Evolutionary conservation across 1,140 invertebrate genomes (phyloP).

Genomic region (Caenorhabditis elegans): WBcel235 BX284602.5:11620001-11620500

Average conservation of each 20-base stretch:
- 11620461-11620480: slow-evolving; percentile 3
- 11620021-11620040: slow-evolving; percentile 6
- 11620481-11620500: slow-evolving; percentile 10
- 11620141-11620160: neutral
- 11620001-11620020: slow-evolving; percentile 26
- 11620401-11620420: slow-evolving; percentile 8
- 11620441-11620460: slow-evolving; percentile 9
- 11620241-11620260: slow-evolving; percentile 22
- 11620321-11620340: slow-evolving; percentile 16
- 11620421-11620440: slow-evolving; percentile 8
- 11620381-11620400: neutral
- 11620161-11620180: neutral
- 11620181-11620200: slow-evolving; percentile 14
- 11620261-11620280: neutral
- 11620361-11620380: slow-evolving; percentile 14
- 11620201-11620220: slow-evolving; percentile 10
- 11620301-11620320: neutral
- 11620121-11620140: neutral
- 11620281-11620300: slow-evolving; percentile 23
- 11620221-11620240: slow-evolving; percentile 30
- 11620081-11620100: slow-evolving; percentile 14
- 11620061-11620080: slow-evolving; percentile 23
- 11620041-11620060: slow-evolving; percentile 25
- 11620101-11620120: neutral
- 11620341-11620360: slow-evolving; percentile 19